Percentiles rank a stretch among this genome's conserved stretches.
These are phyloP conservation scores for Eupeodes luniger DNA, from an alignment of 2,888 invertebrate species.

Conservation along the genomic window DNA sequence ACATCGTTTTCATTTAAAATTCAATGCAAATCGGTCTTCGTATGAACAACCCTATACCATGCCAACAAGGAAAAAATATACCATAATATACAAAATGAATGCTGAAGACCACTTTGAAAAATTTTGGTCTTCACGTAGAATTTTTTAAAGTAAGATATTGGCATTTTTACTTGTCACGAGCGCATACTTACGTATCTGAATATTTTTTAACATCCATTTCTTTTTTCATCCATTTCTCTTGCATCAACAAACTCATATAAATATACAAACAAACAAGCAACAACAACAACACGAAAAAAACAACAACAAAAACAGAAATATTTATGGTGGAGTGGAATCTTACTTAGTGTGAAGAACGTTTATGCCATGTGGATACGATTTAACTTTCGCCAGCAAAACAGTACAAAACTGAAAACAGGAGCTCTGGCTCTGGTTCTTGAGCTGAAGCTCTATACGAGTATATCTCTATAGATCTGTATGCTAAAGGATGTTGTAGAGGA, in stretches of 20 bases:
- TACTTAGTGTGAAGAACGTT: constrained; percentile 45
- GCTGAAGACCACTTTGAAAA: constrained; percentile 26
- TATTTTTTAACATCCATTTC: constrained; percentile 26
- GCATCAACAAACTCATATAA: constrained; percentile 26
- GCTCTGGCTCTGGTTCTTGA: background rate
- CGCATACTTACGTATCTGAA: constrained; percentile 53
- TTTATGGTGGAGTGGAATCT: constrained; percentile 32
- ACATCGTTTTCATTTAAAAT: background rate
- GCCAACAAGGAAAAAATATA: background rate
- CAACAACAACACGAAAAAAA: constrained; percentile 15
- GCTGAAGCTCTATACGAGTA: background rate
- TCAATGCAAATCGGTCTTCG: background rate
- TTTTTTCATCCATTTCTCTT: background rate
- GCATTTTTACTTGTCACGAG: constrained; percentile 66
- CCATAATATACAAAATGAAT: background rate
- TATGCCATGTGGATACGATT: constrained; percentile 49
- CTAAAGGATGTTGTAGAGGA: background rate
- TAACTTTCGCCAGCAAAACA: constrained; percentile 54
- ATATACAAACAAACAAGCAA: background rate
- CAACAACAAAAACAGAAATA: constrained; percentile 23
- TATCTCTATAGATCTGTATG: background rate
- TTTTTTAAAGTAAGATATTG: constrained; percentile 48
- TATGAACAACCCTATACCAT: background rate
- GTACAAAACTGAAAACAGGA: background rate
- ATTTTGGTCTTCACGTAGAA: constrained; percentile 16